phyloP scores from a whole-genome alignment of 2,113 vertebrate species.

The Scalopus aquaticus region DNA sequence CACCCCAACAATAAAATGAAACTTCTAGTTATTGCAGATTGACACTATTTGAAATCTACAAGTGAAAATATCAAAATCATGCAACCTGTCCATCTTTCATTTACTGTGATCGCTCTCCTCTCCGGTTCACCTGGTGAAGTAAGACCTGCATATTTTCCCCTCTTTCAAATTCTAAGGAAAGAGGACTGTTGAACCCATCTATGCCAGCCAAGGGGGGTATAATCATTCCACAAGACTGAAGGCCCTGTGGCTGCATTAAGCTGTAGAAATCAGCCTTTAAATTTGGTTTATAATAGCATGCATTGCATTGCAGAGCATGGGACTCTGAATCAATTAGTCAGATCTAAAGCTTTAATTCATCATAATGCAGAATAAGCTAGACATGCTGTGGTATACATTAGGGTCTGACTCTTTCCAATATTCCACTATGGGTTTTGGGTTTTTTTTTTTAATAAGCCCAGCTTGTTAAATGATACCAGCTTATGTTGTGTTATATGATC shows the following conservation, averaged over 20 bases:
- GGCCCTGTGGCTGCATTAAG: neutral
- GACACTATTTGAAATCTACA: neutral
- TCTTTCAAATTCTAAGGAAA: conserved; percentile 26
- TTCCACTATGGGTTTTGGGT: neutral
- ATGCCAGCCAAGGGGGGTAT: neutral
- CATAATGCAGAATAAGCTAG: neutral
- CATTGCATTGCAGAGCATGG: neutral
- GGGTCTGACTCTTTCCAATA: conserved; percentile 69
- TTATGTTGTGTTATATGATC: conserved; percentile 51
- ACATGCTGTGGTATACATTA: conserved; percentile 55
- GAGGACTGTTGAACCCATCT: neutral
- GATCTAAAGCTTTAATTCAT: conserved; percentile 69
- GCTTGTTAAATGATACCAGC: conserved; percentile 60
- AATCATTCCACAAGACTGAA: neutral
- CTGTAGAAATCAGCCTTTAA: neutral
- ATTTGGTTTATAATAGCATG: neutral
- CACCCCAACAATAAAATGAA: neutral
- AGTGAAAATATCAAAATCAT: neutral
- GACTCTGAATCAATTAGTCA: conserved; percentile 45
- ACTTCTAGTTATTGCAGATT: neutral
- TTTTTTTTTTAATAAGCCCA: conserved; percentile 38
- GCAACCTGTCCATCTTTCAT: neutral
- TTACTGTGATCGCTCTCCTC: neutral
- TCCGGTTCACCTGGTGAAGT: neutral
- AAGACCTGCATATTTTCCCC: neutral